Conservation (phyloP, 2,113 vertebrate genomes). For the Epinephelus fuscoguttatus region DNA sequence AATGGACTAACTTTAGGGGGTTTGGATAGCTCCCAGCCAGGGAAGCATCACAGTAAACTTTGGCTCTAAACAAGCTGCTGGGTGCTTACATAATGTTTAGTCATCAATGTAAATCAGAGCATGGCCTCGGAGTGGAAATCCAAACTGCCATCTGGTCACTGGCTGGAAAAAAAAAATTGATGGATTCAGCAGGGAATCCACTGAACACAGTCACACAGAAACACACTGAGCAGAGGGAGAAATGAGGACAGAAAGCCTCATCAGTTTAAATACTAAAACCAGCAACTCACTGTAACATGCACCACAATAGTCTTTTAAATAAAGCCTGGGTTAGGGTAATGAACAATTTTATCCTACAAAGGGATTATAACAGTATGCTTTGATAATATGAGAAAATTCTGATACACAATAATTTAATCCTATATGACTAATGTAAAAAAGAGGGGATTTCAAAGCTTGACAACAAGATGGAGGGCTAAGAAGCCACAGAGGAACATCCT, state of each 20-base stretch:
- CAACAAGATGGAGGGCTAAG: too few species aligned
- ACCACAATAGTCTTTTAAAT: background rate
- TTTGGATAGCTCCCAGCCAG: constrained; percentile 6
- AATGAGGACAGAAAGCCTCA: background rate
- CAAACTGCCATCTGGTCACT: constrained; percentile 55
- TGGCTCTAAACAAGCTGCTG: constrained; percentile 20
- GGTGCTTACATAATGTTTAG: constrained; percentile 41
- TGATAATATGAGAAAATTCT: too few species aligned
- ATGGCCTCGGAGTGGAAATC: constrained; percentile 12
- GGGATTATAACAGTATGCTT: too few species aligned
- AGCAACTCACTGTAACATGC: background rate
- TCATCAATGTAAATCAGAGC: constrained; percentile 44
- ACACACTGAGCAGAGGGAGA: background rate
- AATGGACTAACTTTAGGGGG: background rate
- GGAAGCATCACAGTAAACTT: background rate
- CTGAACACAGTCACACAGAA: background rate
- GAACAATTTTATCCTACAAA: too few species aligned
- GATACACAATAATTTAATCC: too few species aligned
- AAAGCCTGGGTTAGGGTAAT: too few species aligned
- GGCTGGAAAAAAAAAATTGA: constrained; percentile 17
- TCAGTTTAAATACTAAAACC: background rate
- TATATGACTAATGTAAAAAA: too few species aligned
- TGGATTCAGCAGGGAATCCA: background rate
- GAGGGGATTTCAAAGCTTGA: too few species aligned
- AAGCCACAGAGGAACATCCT: too few species aligned